These are phyloP conservation scores for Mormyrus proboscirostris DNA, from an alignment of 2,797 vertebrate species.

Conservation along the genomic window DNA sequence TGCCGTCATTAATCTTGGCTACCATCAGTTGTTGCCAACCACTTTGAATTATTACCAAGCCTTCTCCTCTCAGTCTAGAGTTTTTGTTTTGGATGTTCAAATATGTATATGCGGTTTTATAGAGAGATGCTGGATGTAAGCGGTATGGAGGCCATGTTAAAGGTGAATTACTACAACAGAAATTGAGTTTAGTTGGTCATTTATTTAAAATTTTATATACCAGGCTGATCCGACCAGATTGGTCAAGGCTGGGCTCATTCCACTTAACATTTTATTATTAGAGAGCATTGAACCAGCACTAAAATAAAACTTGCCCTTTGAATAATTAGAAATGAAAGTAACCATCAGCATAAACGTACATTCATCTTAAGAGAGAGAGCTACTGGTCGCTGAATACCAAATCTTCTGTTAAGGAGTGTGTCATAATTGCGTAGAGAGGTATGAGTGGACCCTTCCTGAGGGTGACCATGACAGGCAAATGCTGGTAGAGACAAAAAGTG, in stretches of 20 bases:
- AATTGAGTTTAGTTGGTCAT: not conserved
- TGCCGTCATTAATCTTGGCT: not conserved
- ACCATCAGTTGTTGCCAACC: not conserved
- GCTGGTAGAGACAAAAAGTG: constrained; percentile 28
- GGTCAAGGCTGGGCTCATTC: constrained; percentile 59
- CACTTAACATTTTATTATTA: constrained; percentile 50
- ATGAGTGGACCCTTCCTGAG: not conserved
- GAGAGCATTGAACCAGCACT: constrained; percentile 50
- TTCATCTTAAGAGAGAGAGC: constrained; percentile 33
- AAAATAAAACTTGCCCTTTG: constrained; percentile 18
- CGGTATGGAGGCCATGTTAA: not conserved
- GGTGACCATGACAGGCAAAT: not conserved
- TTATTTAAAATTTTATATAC: not conserved
- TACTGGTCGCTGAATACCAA: not conserved
- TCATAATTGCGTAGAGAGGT: constrained; percentile 28
- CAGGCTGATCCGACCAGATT: constrained; percentile 17
- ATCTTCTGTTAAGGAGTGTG: constrained; percentile 29
- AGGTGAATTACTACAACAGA: not conserved
- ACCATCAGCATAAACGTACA: constrained; percentile 28
- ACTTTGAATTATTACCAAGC: not conserved
- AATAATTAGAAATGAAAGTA: constrained; percentile 42
- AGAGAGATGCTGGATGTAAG: not conserved
- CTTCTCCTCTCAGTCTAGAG: not conserved
- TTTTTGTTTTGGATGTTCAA: not conserved
- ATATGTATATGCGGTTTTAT: not conserved